These are phyloP conservation scores for Drosophila hawaiiensis DNA, from an alignment of 2,888 invertebrate genomes.

Conservation along the genomic window DNA sequence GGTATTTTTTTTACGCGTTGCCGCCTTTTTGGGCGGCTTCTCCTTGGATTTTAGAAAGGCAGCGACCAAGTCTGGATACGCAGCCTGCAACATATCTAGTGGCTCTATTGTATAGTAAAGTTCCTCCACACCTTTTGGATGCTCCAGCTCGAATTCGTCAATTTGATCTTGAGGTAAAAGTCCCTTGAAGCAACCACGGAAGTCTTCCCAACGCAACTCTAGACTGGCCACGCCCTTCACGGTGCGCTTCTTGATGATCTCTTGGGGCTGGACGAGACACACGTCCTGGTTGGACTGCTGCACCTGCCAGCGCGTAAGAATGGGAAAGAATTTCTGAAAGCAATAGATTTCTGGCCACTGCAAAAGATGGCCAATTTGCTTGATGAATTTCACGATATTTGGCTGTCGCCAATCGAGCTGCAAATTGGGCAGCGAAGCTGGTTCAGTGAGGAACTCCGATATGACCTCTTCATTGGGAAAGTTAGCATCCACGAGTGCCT, in stretches of 20 bases:
- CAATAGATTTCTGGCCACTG: conserved; percentile 92
- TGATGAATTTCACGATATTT: conserved; percentile 89
- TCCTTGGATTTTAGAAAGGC: conserved; percentile 87
- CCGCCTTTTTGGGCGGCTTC: conserved; percentile 86
- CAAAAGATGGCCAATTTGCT: conserved; percentile 88
- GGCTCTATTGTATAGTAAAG: conserved; percentile 90
- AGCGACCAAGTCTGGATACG: conserved; percentile 88
- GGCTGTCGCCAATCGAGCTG: conserved; percentile 89
- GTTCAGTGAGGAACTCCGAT: conserved; percentile 89
- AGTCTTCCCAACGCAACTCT: conserved; percentile 90
- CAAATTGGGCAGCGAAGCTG: conserved; percentile 86
- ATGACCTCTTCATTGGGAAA: conserved; percentile 92
- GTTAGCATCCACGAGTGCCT: conserved; percentile 87
- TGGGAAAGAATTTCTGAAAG: conserved; percentile 91
- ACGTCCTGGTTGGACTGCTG: conserved; percentile 46
- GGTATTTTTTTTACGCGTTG: conserved; percentile 50
- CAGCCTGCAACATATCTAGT: conserved; percentile 87
- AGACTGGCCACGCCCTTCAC: conserved; percentile 89
- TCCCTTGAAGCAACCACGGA: conserved; percentile 86
- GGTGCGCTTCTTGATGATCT: conserved; percentile 87
- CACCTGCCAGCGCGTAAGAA: conserved; percentile 91
- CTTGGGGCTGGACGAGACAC: conserved; percentile 85
- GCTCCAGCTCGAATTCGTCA: conserved; percentile 85
- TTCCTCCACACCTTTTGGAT: conserved; percentile 85
- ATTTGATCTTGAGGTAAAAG: conserved; percentile 88